Evolutionary conservation across 1,140 invertebrate genomes (phyloP).

Genomic region (Bombus superbus): DNA sequence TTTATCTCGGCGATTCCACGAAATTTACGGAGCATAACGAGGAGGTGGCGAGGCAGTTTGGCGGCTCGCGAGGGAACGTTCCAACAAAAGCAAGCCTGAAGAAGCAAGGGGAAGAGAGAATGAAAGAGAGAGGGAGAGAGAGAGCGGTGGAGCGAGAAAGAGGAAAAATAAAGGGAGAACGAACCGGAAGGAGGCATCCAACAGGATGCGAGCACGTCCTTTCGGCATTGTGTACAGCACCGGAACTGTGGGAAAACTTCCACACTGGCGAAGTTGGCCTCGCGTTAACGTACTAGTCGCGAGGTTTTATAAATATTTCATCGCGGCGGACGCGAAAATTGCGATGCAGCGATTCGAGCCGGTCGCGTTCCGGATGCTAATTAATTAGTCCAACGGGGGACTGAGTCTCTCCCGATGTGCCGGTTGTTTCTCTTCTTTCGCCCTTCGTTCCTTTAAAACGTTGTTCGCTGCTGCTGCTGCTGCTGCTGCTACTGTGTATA

Average conservation of each 20-base stretch:
- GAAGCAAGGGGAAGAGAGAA: constrained; percentile 13
- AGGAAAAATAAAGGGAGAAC: constrained; percentile 16
- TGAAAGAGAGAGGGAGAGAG: background rate
- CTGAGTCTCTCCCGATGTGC: background rate
- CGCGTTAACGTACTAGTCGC: background rate
- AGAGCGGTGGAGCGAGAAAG: background rate
- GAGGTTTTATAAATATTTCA: constrained; percentile 29
- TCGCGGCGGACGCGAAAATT: constrained; percentile 27
- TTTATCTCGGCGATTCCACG: constrained; percentile 53
- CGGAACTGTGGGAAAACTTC: constrained; percentile 77
- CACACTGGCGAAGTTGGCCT: constrained; percentile 52
- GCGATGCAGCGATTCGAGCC: background rate
- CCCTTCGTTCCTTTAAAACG: background rate
- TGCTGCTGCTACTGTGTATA: too few species aligned
- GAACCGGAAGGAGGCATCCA: constrained; percentile 70
- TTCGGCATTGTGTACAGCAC: constrained; percentile 70
- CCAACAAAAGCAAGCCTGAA: constrained; percentile 43
- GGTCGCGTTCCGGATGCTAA: constrained; percentile 14
- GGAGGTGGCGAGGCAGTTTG: constrained; percentile 45
- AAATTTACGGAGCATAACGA: constrained; percentile 64
- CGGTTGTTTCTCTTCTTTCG: background rate
- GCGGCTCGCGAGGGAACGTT: constrained; percentile 36
- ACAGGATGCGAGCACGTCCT: constrained; percentile 75
- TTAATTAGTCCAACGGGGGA: constrained; percentile 15
- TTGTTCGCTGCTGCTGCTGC: too few species aligned